Percentiles rank a stretch among this genome's conserved stretches.
Evolutionary conservation across 1,140 invertebrate genomes (phyloP).

Genomic region (Proctacanthus coquilletti): DNA sequence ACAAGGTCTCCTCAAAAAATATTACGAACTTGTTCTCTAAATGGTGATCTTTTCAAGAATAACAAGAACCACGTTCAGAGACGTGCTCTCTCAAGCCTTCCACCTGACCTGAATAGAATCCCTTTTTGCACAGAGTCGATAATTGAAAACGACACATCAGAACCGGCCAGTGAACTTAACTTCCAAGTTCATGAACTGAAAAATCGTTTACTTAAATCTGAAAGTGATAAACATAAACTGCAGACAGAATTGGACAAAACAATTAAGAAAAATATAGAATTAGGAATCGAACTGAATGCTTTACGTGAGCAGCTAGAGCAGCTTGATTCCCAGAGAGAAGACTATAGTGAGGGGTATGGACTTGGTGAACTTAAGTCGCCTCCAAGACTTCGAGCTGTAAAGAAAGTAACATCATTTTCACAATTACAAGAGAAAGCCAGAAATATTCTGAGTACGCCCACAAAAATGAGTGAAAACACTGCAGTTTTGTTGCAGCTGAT

Average conservation of each 20-base stretch:
- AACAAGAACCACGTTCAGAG: not conserved
- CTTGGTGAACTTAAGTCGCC: slow-evolving; percentile 15
- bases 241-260: slow-evolving; percentile 38
- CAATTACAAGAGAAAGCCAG: slow-evolving; percentile 34
- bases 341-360: slow-evolving; percentile 41
- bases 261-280: slow-evolving; percentile 34
- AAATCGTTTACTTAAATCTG: slow-evolving; percentile 31
- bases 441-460: slow-evolving; percentile 28
- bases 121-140: slow-evolving; percentile 1
- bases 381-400: slow-evolving; percentile 9
- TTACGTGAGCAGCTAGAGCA: slow-evolving; percentile 37
- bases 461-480: slow-evolving; percentile 29
- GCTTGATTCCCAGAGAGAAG: slow-evolving; percentile 35
- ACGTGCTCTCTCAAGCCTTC: slow-evolving; percentile 11
- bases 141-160: slow-evolving; percentile 2
- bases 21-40: too few species aligned
- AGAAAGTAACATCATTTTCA: slow-evolving; percentile 20
- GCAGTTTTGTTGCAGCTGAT: slow-evolving; percentile 36
- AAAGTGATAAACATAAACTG: slow-evolving; percentile 37
- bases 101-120: slow-evolving; percentile 19
- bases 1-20: too few species aligned
- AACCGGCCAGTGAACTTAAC: slow-evolving; percentile 20
- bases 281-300: slow-evolving; percentile 35
- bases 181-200: slow-evolving; percentile 32
- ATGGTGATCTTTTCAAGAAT: not conserved